phyloP scores from a whole-genome alignment of 2,888 invertebrate genomes.

The Lasioglossum zephyrum region DNA sequence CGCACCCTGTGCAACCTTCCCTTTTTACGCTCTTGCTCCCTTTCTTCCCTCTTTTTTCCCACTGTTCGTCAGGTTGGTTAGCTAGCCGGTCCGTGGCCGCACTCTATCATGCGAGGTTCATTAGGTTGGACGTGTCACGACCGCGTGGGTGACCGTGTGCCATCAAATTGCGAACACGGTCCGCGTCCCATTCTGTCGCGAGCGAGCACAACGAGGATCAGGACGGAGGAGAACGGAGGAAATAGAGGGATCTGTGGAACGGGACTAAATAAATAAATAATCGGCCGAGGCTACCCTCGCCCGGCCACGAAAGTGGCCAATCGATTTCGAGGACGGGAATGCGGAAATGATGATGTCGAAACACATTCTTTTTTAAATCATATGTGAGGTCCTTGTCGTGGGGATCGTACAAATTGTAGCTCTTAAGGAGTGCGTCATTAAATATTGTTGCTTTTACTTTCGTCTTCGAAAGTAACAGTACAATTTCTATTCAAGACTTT shows the following conservation, averaged over 20 bases:
- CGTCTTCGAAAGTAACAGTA: too few species aligned
- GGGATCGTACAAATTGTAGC: too few species aligned
- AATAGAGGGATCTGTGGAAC: slow-evolving; percentile 21
- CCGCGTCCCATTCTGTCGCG: slow-evolving; percentile 57
- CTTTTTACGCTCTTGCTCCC: slow-evolving; percentile 36
- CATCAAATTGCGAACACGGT: slow-evolving; percentile 70
- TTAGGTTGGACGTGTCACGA: slow-evolving; percentile 74
- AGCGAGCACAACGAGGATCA: slow-evolving; percentile 42
- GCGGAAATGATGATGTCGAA: slow-evolving; percentile 12
- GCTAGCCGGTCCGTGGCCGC: slow-evolving; percentile 61
- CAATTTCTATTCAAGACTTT: too few species aligned
- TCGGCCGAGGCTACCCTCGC: slow-evolving; percentile 14
- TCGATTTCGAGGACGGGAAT: slow-evolving; percentile 51
- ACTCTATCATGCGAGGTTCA: slow-evolving; percentile 78
- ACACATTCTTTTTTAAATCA: neutral
- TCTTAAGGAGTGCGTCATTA: too few species aligned
- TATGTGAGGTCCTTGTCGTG: too few species aligned
- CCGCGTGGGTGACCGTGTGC: slow-evolving; percentile 70
- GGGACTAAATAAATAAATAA: slow-evolving; percentile 66
- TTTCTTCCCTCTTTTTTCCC: slow-evolving; percentile 23
- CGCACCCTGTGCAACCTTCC: slow-evolving; percentile 39
- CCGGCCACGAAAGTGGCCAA: neutral
- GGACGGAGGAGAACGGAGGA: neutral
- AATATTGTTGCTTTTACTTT: too few species aligned
- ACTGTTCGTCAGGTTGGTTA: slow-evolving; percentile 54